Base-by-base conservation (phyloP, 2,888 invertebrate species). In the Tipula lateralis region DNA sequence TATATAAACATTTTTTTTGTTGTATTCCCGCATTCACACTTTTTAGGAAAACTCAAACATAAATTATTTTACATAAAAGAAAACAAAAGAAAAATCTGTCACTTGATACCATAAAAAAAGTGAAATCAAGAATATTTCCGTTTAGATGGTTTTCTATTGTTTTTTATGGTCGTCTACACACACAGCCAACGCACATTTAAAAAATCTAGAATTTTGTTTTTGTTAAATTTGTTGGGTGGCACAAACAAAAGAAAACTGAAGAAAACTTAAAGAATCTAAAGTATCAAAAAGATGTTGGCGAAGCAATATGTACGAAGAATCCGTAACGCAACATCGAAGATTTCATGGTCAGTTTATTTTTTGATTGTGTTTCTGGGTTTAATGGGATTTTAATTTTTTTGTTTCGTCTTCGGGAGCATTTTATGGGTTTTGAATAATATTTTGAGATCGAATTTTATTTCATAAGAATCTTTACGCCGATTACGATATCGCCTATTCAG, bases 311-410 rank as follows among this genome's bases (percentile, higher is more conserved):
- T 39, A 39, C 13, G 39, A 39, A 44, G 44, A 44, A 44, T 3
- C 39, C 2, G 12, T n/a, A 44, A 16, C 44, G 44, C 16, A 32
- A 5, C 12, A 66, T 66, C 9, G 66, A 66, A 9, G 16, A 50
- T 50, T 50, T 50, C 16, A 50, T 50, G 66, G 66, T 66, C 66
- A 66, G 66, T 66, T 66, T 66, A 66, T 66, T 66, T 66, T 66
- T 66, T 19, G 66, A 66, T 66, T 24, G n/a, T n/a, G 66, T 66
- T 66, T 66, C 66, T 66, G 66, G 24, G 24, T 66, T 66, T 66
- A 66, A 66, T 66, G 66, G 66, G 9, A 2, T 66, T 44, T 66
- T 19, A 66, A 12, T 66, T 66, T 50, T 50, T 50, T 50, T 50
- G n/a, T n/a, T n/a, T n/a, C n/a, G n/a, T n/a, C n/a, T 66, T 9